Percentiles rank a stretch among this genome's conserved stretches.
phyloP scores from a whole-genome alignment of 2,797 vertebrate species.

The Sciurus carolinensis region DNA sequence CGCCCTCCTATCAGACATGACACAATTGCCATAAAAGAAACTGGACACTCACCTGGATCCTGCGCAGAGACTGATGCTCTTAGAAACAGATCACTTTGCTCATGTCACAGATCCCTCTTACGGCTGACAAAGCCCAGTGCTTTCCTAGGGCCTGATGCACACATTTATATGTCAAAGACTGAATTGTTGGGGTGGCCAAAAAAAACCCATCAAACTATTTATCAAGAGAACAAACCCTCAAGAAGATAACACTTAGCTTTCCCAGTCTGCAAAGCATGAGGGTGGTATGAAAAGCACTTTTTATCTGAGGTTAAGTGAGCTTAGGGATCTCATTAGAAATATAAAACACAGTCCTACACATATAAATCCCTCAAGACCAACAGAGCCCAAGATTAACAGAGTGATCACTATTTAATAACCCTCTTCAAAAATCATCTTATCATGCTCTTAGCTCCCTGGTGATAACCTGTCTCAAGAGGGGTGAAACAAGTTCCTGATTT shows the following conservation, averaged over 20 bases:
- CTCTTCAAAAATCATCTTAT: not conserved
- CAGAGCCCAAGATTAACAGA: not conserved
- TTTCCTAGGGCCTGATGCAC: not conserved
- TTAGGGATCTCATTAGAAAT: not conserved
- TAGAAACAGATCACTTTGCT: not conserved
- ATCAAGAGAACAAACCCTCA: not conserved
- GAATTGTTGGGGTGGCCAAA: not conserved
- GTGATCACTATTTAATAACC: not conserved
- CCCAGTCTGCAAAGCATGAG: not conserved
- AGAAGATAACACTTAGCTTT: not conserved
- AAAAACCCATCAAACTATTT: not conserved
- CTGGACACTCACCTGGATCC: not conserved
- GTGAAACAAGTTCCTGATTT: not conserved
- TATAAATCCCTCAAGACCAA: not conserved
- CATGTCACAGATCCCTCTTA: not conserved
- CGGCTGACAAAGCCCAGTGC: not conserved
- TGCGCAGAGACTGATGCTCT: not conserved
- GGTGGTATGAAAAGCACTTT: not conserved
- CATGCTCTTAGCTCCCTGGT: not conserved
- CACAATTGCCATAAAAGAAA: not conserved
- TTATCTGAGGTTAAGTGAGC: not conserved
- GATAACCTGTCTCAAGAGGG: not conserved
- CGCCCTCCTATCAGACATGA: too few species aligned
- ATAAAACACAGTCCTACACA: not conserved
- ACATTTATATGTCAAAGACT: not conserved